Percentiles rank a stretch among this genome's conserved stretches.
These are phyloP conservation scores for Passerina amoena DNA, from an alignment of 2,113 vertebrate genomes.

Conservation along the genomic window DNA sequence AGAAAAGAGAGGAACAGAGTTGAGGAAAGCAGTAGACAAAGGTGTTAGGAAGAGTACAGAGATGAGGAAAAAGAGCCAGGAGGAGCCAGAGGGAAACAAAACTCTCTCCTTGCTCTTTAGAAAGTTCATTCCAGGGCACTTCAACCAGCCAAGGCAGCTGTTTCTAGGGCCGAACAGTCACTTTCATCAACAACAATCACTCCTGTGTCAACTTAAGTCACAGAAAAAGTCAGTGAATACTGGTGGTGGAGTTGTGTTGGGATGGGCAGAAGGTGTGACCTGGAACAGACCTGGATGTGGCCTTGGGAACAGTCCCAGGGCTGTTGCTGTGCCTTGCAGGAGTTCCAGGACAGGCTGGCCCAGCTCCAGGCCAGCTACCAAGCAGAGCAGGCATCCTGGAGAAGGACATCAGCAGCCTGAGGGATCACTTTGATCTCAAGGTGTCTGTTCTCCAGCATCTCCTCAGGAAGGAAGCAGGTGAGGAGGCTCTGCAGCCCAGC, in stretches of 20 bases:
- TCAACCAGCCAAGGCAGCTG: accelerated
- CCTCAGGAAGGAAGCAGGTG: constrained; percentile 65
- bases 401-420: constrained; percentile 82
- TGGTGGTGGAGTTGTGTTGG: background rate
- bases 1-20: background rate
- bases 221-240: background rate
- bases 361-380: constrained; percentile 81
- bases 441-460: constrained; percentile 75
- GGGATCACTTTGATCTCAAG: constrained; percentile 78
- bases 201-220: background rate
- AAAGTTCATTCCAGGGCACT: background rate
- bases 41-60: background rate
- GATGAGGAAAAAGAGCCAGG: background rate
- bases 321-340: constrained; percentile 68
- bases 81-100: background rate
- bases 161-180: background rate
- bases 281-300: background rate
- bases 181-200: background rate
- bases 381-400: constrained; percentile 87
- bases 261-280: background rate
- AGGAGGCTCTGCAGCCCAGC: background rate
- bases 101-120: background rate
- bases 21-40: background rate
- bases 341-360: constrained; percentile 82
- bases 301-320: background rate